Percentiles rank a stretch among this genome's conserved stretches.
These are phyloP conservation scores for Ianthella basta DNA, from an alignment of 37 sponge, comb jelly and placozoan genomes.

Conservation along the genomic window DNA sequence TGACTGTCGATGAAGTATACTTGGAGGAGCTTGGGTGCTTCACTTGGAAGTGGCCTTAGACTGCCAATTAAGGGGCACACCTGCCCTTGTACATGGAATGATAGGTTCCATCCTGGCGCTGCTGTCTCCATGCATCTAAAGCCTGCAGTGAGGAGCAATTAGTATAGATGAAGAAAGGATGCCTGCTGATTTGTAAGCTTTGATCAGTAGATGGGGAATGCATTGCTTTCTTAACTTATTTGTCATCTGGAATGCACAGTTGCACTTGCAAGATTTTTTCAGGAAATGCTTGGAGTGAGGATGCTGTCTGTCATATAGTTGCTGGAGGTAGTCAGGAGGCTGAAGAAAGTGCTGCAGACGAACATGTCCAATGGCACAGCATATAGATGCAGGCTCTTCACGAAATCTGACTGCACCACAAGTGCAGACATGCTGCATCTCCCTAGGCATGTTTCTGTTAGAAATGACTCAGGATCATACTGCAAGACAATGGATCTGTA, in stretches of 20 bases:
- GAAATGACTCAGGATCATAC: background rate
- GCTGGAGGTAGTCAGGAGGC: conserved; percentile 20
- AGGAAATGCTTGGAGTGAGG: conserved; percentile 35
- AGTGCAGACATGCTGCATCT: conserved; percentile 10
- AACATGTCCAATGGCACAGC: conserved; percentile 38
- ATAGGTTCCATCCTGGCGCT: conserved; percentile 40
- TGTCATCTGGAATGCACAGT: conserved; percentile 22
- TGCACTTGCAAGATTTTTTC: background rate
- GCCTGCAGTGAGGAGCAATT: background rate
- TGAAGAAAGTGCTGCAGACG: conserved; percentile 8
- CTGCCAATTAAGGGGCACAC: conserved; percentile 47
- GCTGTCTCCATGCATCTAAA: conserved; percentile 28
- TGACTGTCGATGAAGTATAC: conserved; percentile 32
- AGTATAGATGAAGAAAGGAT: too few species aligned
- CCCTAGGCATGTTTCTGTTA: conserved; percentile 14
- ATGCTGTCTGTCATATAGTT: conserved; percentile 7
- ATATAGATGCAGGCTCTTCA: conserved; percentile 24
- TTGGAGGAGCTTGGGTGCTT: conserved; percentile 32
- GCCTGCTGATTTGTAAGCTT: too few species aligned
- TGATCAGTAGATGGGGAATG: too few species aligned
- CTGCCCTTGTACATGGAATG: conserved; percentile 56
- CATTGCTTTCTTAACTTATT: too few species aligned
- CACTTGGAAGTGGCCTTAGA: conserved; percentile 38
- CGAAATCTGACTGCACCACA: conserved; percentile 31
- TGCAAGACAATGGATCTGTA: conserved; percentile 6